These are phyloP conservation scores for Platycheirus albimanus DNA, from an alignment of 2,888 invertebrate genomes.

Conservation along the genomic window DNA sequence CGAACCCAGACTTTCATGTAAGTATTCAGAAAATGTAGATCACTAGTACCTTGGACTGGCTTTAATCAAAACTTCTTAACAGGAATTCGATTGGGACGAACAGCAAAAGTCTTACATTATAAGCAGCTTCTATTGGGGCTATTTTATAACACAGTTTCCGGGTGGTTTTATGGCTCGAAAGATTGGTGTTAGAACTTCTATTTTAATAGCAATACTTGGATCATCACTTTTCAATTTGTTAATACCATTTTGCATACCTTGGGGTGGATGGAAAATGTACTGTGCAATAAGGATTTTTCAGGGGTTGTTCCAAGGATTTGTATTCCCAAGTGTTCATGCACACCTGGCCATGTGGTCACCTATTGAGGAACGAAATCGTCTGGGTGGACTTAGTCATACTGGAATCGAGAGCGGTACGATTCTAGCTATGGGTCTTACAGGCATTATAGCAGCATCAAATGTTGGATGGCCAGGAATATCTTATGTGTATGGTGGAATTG, in stretches of 20 bases:
- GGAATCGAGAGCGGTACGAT: conserved; percentile 86
- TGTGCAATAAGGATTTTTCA: conserved; percentile 85
- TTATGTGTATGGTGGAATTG: conserved; percentile 81
- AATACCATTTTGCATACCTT: conserved; percentile 86
- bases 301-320: conserved; percentile 86
- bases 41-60: neutral
- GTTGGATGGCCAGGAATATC: conserved; percentile 32
- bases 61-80: conserved; percentile 79
- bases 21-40: neutral
- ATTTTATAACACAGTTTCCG: conserved; percentile 84
- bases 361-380: conserved; percentile 84
- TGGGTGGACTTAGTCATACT: conserved; percentile 78
- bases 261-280: conserved; percentile 85
- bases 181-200: conserved; percentile 86
- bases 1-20: conserved; percentile 81
- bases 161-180: conserved; percentile 86
- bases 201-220: conserved; percentile 83
- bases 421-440: conserved; percentile 85
- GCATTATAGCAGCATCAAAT: conserved; percentile 83
- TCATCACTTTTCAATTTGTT: conserved; percentile 86
- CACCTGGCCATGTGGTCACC: conserved; percentile 87
- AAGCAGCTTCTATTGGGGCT: conserved; percentile 86
- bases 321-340: conserved; percentile 86
- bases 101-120: conserved; percentile 84
- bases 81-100: conserved; percentile 84